phyloP scores from a whole-genome alignment of 1,140 invertebrate species.

The Plectrocnemia conspersa region DNA sequence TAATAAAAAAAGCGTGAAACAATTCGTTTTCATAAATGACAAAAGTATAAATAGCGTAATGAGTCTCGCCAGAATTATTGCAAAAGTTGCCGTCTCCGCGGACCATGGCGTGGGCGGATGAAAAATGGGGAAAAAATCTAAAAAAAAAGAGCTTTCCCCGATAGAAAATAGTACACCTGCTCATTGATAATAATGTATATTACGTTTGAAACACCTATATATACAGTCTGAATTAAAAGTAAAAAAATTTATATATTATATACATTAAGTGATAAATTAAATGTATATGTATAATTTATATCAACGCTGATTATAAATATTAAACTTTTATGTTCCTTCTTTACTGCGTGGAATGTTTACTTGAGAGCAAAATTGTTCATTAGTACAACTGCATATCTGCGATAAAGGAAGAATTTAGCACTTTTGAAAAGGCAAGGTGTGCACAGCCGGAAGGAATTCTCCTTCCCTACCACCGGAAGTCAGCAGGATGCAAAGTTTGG shows the following conservation, averaged over 20 bases:
- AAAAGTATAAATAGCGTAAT: slow-evolving; percentile 2
- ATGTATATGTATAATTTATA: no score
- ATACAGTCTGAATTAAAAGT: no score
- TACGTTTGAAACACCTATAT: no score
- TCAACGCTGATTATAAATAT: no score
- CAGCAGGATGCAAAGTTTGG: neutral
- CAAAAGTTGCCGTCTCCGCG: slow-evolving; percentile 15
- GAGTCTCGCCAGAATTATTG: slow-evolving; percentile 19
- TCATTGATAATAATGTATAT: slow-evolving; percentile 23
- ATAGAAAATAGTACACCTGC: slow-evolving; percentile 24
- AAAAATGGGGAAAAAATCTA: slow-evolving; percentile 18
- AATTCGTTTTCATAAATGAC: slow-evolving; percentile 12
- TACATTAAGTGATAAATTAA: no score
- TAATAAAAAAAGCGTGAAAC: neutral
- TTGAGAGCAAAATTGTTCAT: no score
- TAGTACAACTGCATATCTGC: no score
- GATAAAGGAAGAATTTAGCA: neutral
- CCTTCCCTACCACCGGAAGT: neutral
- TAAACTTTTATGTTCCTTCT: no score
- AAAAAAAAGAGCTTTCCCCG: slow-evolving; percentile 16
- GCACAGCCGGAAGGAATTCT: neutral
- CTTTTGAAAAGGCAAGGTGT: slow-evolving; percentile 3
- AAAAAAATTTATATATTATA: no score
- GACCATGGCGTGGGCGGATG: slow-evolving; percentile 6
- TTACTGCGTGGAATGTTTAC: no score